phyloP scores from a whole-genome alignment of 2,888 invertebrate species.

The Euspilapteryx auroguttella region DNA sequence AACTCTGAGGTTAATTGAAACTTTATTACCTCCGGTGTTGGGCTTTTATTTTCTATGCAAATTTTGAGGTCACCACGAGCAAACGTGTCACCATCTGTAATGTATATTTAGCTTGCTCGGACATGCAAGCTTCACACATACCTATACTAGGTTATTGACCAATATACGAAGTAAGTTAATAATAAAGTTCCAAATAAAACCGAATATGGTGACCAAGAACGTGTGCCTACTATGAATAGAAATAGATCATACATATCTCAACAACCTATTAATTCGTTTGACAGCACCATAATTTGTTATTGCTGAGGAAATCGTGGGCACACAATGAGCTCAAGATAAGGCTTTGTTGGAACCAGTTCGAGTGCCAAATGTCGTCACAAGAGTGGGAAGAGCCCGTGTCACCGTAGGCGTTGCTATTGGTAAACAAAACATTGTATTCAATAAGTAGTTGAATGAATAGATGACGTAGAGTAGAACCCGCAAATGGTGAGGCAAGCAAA shows the following conservation, averaged over 20 bases:
- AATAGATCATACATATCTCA: no score
- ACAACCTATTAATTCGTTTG: conserved; percentile 1
- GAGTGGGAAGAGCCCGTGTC: conserved; percentile 13
- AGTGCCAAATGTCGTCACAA: conserved; percentile 18
- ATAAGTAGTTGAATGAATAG: background rate
- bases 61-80: conserved; percentile 2
- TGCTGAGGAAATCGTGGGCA: background rate
- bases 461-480: no score
- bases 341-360: background rate
- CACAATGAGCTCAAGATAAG: background rate
- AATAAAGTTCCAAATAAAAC: no score
- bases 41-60: background rate
- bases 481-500: no score
- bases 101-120: no score
- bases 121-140: no score
- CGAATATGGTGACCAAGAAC: no score
- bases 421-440: conserved; percentile 16
- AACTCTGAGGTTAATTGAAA: conserved; percentile 26
- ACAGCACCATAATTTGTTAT: no score
- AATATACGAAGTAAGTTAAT: no score
- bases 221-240: no score
- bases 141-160: no score
- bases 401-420: conserved; percentile 17
- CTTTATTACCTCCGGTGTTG: conserved; percentile 37
- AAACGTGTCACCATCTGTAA: no score